Base-by-base conservation (phyloP, 2,797 vertebrate genomes). In the Paguma larvata region DNA sequence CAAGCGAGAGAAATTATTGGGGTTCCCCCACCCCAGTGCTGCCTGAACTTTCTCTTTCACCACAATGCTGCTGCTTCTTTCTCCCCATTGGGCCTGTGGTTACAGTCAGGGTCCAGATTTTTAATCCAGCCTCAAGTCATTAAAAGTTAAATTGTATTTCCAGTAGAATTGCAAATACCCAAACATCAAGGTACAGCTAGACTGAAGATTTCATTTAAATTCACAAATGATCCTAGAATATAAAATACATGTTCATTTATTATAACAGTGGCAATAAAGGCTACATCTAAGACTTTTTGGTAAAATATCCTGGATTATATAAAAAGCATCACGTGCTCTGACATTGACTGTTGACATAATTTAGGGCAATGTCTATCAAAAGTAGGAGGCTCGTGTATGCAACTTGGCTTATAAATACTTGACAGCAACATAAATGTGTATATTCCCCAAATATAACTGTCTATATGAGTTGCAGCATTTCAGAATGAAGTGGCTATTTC, bases 401-500 rank as follows among this genome's bases (percentile, higher is more conserved):
- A 84, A 92, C 65, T 97, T 88, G 44, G 59, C 83, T 93, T 53
- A 53, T 62, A 97, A 97, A 34, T 21, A 11, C 94, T 94, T 98
- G 92, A 97, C 88, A 86, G 92, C 96, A 97, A 97, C 44, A 30
- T 0, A 3, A 85, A 92, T 77, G 41, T 86, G 32, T 96, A 68
- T 30, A 80, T 86, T 95, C 75, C 93, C 93, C 78, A 92, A 94
- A 75, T 10, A 46, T 41, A 70, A 72, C 85, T 62, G 13, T 32
- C 46, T 93, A 19, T 38, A 18, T 84, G 95, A 93, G 86, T 59
- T 90, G 70, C 80, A 32, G 34, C 85, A 4, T 96, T 97, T 98
- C 98, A 99, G 98, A 99, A 99, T 7, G 98, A 99, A 82, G 99
- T 99, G 87, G 98, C 98, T 79, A 98, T 98, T 98, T 99, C 99